Percentiles rank a stretch among this genome's conserved stretches.
Evolutionary conservation across 2,888 invertebrate genomes (phyloP).

Genomic region (Coelopa pilipes): DNA sequence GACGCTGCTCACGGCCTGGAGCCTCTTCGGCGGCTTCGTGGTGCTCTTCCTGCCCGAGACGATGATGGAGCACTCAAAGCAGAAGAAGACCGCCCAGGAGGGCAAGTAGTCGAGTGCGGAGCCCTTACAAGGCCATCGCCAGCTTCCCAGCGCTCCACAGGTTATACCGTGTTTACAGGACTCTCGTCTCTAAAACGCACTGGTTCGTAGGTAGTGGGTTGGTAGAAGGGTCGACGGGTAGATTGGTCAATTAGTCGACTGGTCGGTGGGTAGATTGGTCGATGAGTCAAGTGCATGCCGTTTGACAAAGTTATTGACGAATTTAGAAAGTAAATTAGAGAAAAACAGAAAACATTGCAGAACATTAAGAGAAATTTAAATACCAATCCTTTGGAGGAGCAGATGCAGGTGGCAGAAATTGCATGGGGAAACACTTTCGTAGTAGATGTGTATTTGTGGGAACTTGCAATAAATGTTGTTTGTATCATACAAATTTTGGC

Average conservation of each 20-base stretch:
- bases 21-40: conserved; percentile 77
- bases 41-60: conserved; percentile 83
- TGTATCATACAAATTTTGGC: conserved; percentile 53
- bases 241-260: not conserved
- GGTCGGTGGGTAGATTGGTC: not conserved
- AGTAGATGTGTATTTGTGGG: conserved; percentile 16
- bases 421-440: conserved; percentile 11
- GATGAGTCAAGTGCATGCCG: not conserved
- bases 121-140: too few relatives aligned
- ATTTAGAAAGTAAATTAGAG: conserved; percentile 17
- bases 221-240: too few relatives aligned
- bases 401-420: not conserved
- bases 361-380: too few relatives aligned
- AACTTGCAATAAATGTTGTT: conserved; percentile 23
- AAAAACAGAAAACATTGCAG: too few relatives aligned
- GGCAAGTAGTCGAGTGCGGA: too few relatives aligned
- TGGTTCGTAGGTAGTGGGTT: too few relatives aligned
- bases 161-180: too few relatives aligned
- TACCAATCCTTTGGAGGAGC: too few relatives aligned
- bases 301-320: conserved; percentile 25
- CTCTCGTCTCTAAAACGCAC: not conserved
- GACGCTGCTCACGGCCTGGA: conserved; percentile 76
- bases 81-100: conserved; percentile 20
- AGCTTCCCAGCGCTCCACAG: too few relatives aligned
- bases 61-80: conserved; percentile 62